Evolutionary conservation across 64 coral and sea anemone genomes (phyloP).

Genomic region (Dendrophyllia cribrosa): DNA sequence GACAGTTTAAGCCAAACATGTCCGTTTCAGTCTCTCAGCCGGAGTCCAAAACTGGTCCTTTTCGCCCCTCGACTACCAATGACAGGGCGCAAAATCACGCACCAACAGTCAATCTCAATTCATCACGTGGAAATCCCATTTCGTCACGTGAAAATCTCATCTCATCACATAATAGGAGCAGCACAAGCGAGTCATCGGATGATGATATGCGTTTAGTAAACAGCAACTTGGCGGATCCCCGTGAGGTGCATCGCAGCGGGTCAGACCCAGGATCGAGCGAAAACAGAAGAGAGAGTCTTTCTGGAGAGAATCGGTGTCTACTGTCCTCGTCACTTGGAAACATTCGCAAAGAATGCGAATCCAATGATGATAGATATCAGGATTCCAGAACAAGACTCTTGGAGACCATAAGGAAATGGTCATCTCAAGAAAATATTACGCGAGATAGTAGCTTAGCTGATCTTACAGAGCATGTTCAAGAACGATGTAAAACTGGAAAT

Average conservation of each 20-base stretch:
- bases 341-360: neutral
- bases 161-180: neutral
- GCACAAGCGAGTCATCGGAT: neutral
- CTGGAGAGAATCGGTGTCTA: neutral
- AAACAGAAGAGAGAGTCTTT: neutral
- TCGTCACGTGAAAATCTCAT: constrained; percentile 4
- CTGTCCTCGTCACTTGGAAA: constrained; percentile 13
- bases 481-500: neutral
- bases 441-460: neutral
- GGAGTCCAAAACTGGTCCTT: constrained; percentile 43
- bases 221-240: neutral
- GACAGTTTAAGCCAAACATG: constrained; percentile 63
- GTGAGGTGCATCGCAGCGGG: neutral
- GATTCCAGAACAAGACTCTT: constrained; percentile 2
- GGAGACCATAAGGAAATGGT: constrained; percentile 23
- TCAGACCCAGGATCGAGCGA: neutral
- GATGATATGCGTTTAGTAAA: neutral
- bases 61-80: constrained; percentile 59
- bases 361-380: neutral
- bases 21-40: neutral
- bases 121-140: neutral
- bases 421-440: constrained; percentile 49
- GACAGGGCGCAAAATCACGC: neutral
- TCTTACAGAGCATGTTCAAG: neutral
- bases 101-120: neutral